phyloP scores from a whole-genome alignment of 2,797 vertebrate species.

The Tapirus indicus region DNA sequence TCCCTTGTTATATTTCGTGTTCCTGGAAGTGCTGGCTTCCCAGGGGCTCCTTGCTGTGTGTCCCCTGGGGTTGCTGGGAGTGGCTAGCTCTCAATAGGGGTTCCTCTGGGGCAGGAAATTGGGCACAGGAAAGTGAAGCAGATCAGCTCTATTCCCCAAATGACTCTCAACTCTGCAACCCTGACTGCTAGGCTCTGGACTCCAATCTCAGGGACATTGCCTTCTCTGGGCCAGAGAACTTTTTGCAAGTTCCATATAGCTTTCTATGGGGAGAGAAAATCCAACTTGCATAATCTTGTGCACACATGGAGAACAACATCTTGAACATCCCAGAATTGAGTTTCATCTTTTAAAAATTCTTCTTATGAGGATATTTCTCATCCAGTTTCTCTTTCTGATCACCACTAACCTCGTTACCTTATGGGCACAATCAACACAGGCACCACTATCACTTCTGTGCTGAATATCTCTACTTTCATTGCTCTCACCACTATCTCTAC shows the following conservation, averaged over 20 bases:
- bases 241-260: not conserved
- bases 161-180: not conserved
- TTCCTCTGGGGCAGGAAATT: not conserved
- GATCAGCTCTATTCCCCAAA: not conserved
- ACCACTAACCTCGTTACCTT: not conserved
- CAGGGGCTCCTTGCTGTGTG: not conserved
- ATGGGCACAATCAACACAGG: not conserved
- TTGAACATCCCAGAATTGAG: not conserved
- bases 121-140: not conserved
- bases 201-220: not conserved
- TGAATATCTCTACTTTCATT: not conserved
- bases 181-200: not conserved
- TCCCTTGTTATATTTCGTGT: not conserved
- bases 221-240: not conserved
- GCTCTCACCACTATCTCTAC: too few relatives aligned
- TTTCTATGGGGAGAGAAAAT: not conserved
- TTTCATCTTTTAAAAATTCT: not conserved
- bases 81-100: not conserved
- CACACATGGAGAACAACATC: not conserved
- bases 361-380: not conserved
- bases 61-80: not conserved
- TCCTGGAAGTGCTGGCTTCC: not conserved
- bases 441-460: not conserved
- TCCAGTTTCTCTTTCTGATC: not conserved
- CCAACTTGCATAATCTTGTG: not conserved